These are phyloP conservation scores for Rambutsinella grinnellia DNA, from an alignment of 2,888 invertebrate genomes.

Conservation along the genomic window DNA sequence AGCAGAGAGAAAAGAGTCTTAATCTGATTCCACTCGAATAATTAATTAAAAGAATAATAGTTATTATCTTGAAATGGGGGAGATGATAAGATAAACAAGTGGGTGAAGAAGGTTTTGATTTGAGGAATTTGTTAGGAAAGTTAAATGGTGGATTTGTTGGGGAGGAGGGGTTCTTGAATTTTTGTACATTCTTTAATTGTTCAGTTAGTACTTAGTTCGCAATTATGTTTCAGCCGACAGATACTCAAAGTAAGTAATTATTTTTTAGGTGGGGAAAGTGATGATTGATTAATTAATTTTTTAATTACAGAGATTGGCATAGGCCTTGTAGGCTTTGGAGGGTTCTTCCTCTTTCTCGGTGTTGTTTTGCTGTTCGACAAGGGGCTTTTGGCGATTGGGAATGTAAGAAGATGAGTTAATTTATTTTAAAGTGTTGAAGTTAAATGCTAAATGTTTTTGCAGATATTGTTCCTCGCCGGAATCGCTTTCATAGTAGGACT, in stretches of 20 bases:
- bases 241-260: slow-evolving; percentile 69
- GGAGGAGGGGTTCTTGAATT: too few species aligned
- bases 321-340: slow-evolving; percentile 95
- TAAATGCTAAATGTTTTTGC: slow-evolving; percentile 69
- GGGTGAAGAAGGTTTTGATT: too few species aligned
- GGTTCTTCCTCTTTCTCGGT: slow-evolving; percentile 94
- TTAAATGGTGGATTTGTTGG: too few species aligned
- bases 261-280: background rate
- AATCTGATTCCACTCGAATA: too few species aligned
- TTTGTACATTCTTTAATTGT: too few species aligned
- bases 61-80: too few species aligned
- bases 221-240: slow-evolving; percentile 70
- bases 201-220: too few species aligned
- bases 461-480: slow-evolving; percentile 97
- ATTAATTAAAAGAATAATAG: too few species aligned
- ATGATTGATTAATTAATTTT: background rate
- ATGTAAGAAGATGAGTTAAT: slow-evolving; percentile 78
- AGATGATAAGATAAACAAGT: too few species aligned
- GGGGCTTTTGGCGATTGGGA: slow-evolving; percentile 98
- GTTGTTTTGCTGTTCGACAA: slow-evolving; percentile 95
- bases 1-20: slow-evolving; percentile 24
- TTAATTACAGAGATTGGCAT: slow-evolving; percentile 90
- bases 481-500: slow-evolving; percentile 96
- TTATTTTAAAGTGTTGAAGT: background rate
- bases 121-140: too few species aligned